Percentiles rank a stretch among this genome's conserved stretches.
Evolutionary conservation across 2,113 vertebrate genomes (phyloP).

Genomic region (Bungarus multicinctus): DNA sequence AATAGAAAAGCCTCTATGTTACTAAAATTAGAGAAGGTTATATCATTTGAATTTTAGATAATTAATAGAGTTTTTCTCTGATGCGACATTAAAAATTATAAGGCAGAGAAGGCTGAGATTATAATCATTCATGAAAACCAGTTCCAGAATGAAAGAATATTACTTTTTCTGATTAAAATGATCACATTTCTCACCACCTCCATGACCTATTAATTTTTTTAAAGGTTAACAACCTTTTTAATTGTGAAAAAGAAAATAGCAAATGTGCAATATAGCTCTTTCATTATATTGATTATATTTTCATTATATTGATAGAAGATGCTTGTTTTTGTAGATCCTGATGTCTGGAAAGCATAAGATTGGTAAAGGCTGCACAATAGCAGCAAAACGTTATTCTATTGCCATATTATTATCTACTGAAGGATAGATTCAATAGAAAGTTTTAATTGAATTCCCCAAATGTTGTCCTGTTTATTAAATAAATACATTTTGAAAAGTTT

Average conservation of each 20-base stretch:
- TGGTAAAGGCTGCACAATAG: background rate
- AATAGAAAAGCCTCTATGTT: background rate
- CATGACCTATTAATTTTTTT: background rate
- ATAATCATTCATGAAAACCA: background rate
- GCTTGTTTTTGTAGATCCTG: background rate
- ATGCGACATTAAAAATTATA: background rate
- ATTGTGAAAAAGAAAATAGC: background rate
- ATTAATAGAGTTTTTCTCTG: slow-evolving; percentile 6
- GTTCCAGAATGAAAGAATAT: background rate
- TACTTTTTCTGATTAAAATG: slow-evolving; percentile 23
- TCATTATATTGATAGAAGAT: background rate
- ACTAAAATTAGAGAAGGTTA: background rate
- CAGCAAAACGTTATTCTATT: background rate
- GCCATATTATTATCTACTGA: background rate
- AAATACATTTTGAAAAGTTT: background rate
- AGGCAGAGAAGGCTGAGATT: background rate
- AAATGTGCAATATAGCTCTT: background rate
- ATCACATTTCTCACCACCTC: background rate
- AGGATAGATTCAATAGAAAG: too few species aligned
- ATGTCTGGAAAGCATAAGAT: background rate
- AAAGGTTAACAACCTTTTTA: background rate
- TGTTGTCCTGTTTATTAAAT: background rate
- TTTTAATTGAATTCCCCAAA: background rate
- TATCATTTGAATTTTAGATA: slow-evolving; percentile 10
- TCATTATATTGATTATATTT: background rate